Evolutionary conservation across 64 coral and sea anemone species (phyloP).

Genomic region (Platygyra sinensis): DNA sequence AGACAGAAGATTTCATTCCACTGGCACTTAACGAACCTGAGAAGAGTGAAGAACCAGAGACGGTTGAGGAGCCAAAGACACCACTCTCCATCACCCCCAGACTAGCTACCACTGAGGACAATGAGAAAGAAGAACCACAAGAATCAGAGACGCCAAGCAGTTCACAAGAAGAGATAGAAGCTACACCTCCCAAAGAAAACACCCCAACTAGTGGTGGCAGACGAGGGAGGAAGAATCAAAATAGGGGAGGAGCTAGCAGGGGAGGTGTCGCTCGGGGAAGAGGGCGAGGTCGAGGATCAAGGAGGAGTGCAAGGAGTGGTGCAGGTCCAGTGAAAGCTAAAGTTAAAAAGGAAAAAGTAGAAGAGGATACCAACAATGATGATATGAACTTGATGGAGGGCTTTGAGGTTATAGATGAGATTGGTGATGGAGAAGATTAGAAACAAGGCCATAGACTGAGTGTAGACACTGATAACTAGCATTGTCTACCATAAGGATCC

Average conservation of each 20-base stretch:
- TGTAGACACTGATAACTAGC: not conserved
- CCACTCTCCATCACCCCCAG: not conserved
- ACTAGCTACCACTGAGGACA: not conserved
- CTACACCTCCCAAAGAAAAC: not conserved
- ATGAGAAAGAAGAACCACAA: not conserved
- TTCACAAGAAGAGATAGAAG: not conserved
- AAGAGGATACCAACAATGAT: conserved; percentile 25
- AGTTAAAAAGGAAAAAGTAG: conserved; percentile 54
- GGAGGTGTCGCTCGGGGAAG: conserved; percentile 39
- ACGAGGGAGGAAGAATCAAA: conserved; percentile 44
- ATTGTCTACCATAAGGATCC: no score
- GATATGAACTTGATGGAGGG: conserved; percentile 88
- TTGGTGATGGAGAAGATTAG: conserved; percentile 72
- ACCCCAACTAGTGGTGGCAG: not conserved
- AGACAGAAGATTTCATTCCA: conserved; percentile 13
- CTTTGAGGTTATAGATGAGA: conserved; percentile 89
- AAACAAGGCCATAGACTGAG: not conserved
- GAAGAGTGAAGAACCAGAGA: not conserved
- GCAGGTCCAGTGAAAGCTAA: not conserved
- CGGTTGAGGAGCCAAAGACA: not conserved
- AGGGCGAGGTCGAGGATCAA: conserved; percentile 71
- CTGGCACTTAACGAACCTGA: not conserved
- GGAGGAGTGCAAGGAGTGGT: conserved; percentile 30
- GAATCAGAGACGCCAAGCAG: conserved; percentile 1
- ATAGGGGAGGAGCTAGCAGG: conserved; percentile 25